Base-by-base conservation (phyloP, 2,113 vertebrate genomes). In the Seriola aureovittata region DNA sequence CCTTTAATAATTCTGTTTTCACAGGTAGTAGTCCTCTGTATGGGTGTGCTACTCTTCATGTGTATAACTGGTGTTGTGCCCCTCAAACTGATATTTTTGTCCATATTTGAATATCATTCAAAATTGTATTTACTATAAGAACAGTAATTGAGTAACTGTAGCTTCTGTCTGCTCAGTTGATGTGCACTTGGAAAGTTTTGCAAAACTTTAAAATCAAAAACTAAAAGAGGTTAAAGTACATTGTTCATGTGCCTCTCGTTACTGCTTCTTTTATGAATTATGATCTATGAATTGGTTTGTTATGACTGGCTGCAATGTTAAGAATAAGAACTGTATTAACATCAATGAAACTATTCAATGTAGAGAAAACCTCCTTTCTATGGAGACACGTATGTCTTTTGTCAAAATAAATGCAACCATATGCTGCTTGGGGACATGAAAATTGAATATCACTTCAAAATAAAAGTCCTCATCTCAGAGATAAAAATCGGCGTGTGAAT, bases 401-500 rank as follows among this genome's bases (percentile, higher is more conserved):
- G 86, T 90, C 81, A 84, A 71, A 90, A 86, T 89, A 92, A 92
- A 91, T 71, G 73, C 80, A 81, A 67, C 60, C 29, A 62, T 64
- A 42, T 58, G 62, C 48, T 68, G 70, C 82, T 80, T 6, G 38
- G 77, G 71, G 81, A 90, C 84, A 79, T 77, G 73, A 90, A 92
- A 88, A 90, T 74, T 88, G 86, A 88, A 91, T 86, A 80, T 80
- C 71, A 78, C 82, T 91, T 93, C 87, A 92, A 93, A 93, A 92
- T 91, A 92, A 93, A 89, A 93, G 91, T 88, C 81, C 71, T 80
- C 71, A 59, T 84, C 42, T 29, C 77, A 42, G 62, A 89, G 91
- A 90, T 91, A 78, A 90, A 86, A 85, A 91, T 92, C 57, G 8
- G 65, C 7, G 57, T 5, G 75, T 94, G 89, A 93, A 94, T 93